Percentiles rank a stretch among this genome's conserved stretches.
These are phyloP conservation scores for Andrena minutula DNA, from an alignment of 2,888 invertebrate genomes.

Conservation along the genomic window DNA sequence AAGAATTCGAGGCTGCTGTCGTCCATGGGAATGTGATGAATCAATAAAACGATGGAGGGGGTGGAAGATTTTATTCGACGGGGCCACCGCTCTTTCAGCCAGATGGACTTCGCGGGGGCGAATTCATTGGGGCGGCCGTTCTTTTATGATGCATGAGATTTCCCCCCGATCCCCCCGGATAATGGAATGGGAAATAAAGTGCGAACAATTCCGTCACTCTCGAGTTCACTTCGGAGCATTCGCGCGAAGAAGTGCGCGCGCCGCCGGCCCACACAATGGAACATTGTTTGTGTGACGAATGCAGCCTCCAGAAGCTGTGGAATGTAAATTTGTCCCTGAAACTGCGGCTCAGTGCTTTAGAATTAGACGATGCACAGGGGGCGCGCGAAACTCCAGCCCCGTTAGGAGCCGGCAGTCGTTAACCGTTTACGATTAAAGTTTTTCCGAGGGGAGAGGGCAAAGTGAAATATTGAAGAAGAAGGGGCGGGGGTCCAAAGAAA, in stretches of 20 bases:
- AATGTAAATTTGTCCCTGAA: constrained; percentile 35
- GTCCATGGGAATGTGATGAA: constrained; percentile 23
- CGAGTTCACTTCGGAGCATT: constrained; percentile 38
- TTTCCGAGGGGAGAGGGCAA: too few relatives aligned
- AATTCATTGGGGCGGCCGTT: constrained; percentile 66
- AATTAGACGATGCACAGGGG: constrained; percentile 25
- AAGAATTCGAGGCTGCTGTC: neutral
- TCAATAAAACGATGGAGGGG: constrained; percentile 24
- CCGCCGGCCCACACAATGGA: constrained; percentile 24
- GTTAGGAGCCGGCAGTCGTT: neutral
- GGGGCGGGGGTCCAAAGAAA: too few relatives aligned
- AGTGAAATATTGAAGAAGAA: too few relatives aligned
- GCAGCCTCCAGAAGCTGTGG: constrained; percentile 13
- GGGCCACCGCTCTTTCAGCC: constrained; percentile 13
- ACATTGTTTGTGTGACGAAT: constrained; percentile 41
- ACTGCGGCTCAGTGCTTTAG: constrained; percentile 28
- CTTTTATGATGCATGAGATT: constrained; percentile 72
- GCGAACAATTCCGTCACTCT: constrained; percentile 68
- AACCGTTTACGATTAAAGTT: neutral
- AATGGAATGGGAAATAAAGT: constrained; percentile 71
- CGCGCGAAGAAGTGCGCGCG: constrained; percentile 34
- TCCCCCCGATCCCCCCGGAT: constrained; percentile 56
- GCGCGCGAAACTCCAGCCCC: neutral
- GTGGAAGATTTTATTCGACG: constrained; percentile 41
- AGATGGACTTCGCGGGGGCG: constrained; percentile 44